A percentile compares a stretch with the other conserved stretches of the same genome.
Evolutionary conservation across 1,140 invertebrate genomes (phyloP).

Genomic region (Hesperophylax magnus): DNA sequence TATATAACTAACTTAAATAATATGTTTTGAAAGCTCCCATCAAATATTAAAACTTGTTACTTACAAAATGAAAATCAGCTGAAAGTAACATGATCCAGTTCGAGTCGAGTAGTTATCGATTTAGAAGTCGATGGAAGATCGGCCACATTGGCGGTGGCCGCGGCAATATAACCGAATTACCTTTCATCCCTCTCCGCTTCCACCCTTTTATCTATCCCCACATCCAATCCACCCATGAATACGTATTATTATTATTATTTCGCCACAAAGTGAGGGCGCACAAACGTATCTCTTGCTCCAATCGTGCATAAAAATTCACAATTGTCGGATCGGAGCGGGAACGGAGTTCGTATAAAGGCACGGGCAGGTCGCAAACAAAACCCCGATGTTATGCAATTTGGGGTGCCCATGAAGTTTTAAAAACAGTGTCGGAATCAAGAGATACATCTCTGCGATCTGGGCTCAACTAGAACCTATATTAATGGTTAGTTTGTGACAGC

Average conservation of each 20-base stretch:
- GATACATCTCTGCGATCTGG: too few species aligned
- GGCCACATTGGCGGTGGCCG: too few species aligned
- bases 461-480: too few species aligned
- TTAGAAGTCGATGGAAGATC: too few species aligned
- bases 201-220: not conserved
- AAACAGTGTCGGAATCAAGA: too few species aligned
- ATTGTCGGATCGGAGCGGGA: conserved; percentile 4
- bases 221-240: conserved; percentile 38
- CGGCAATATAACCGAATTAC: conserved; percentile 17
- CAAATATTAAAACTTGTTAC: too few species aligned
- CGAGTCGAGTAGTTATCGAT: too few species aligned
- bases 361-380: conserved; percentile 28
- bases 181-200: conserved; percentile 1
- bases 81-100: too few species aligned
- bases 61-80: too few species aligned
- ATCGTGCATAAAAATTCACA: conserved; percentile 54
- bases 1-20: too few species aligned
- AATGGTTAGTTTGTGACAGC: too few species aligned
- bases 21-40: too few species aligned
- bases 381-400: not conserved
- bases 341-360: not conserved
- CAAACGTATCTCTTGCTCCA: conserved; percentile 45
- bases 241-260: conserved; percentile 39
- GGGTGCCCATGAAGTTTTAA: not conserved
- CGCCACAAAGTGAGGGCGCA: conserved; percentile 30